Evolutionary conservation across 2,113 vertebrate species (phyloP).

Genomic region (Falco punctatus): DNA sequence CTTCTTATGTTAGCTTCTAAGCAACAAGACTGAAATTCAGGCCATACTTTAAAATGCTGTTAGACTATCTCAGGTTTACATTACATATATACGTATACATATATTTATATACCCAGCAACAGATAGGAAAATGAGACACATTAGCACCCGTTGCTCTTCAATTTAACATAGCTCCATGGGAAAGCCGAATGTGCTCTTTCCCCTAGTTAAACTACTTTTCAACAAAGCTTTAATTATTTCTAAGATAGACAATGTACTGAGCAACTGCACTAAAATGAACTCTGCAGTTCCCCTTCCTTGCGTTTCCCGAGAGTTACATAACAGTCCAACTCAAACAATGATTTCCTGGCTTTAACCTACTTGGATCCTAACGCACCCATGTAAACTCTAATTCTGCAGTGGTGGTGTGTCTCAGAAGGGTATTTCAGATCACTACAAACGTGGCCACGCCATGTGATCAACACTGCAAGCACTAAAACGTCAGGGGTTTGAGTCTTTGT

Average conservation of each 20-base stretch:
- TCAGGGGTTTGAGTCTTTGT: not conserved
- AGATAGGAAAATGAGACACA: not conserved
- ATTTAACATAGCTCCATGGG: not conserved
- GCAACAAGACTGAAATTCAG: no score
- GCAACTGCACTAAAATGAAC: not conserved
- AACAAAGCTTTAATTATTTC: not conserved
- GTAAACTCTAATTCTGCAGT: not conserved
- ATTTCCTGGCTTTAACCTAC: not conserved
- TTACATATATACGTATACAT: no score
- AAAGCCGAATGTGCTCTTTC: not conserved
- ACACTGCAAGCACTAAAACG: not conserved
- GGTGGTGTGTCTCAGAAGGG: not conserved
- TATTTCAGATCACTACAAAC: not conserved
- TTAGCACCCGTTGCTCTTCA: not conserved
- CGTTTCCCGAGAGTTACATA: not conserved
- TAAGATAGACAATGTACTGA: not conserved
- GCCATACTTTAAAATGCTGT: no score
- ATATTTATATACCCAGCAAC: no score
- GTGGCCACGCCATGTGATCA: rapidly evolving
- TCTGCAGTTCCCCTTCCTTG: not conserved
- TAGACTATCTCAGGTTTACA: no score
- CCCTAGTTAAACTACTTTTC: not conserved
- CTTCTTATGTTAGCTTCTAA: no score
- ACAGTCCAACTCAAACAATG: not conserved
- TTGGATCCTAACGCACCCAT: not conserved